Conservation (phyloP, 2,888 invertebrate species). For the Laspeyria flexula region DNA sequence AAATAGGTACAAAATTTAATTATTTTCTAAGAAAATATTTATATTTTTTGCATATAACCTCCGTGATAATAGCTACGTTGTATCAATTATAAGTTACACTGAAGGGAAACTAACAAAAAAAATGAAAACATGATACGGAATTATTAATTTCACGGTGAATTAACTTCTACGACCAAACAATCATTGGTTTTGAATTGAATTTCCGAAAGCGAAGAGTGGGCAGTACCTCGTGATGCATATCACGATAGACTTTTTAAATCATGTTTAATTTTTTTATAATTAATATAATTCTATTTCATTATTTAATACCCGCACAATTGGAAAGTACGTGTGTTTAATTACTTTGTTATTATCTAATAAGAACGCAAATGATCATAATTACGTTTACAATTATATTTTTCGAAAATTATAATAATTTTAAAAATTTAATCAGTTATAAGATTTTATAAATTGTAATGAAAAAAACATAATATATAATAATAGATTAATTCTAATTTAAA, state of each 20-base stretch:
- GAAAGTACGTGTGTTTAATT: slow-evolving; percentile 44
- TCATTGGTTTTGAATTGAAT: slow-evolving; percentile 33
- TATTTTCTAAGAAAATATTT: background rate
- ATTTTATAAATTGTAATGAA: no score
- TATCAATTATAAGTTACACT: slow-evolving; percentile 38
- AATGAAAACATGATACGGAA: slow-evolving; percentile 27
- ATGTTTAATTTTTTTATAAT: slow-evolving; percentile 38
- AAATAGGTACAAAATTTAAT: no score
- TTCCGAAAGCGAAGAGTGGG: slow-evolving; percentile 13
- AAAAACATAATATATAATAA: no score
- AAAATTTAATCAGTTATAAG: no score
- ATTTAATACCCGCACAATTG: slow-evolving; percentile 40
- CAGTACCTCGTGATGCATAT: slow-evolving; percentile 31
- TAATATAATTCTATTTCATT: slow-evolving; percentile 27
- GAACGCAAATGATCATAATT: background rate
- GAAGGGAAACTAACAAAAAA: slow-evolving; percentile 15
- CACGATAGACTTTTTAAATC: slow-evolving; percentile 20
- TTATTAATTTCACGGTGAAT: slow-evolving; percentile 69
- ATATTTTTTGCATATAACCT: background rate
- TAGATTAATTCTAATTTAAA: no score
- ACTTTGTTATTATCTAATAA: background rate
- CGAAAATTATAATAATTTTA: no score
- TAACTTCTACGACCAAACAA: slow-evolving; percentile 39
- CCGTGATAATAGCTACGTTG: slow-evolving; percentile 15
- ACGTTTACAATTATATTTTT: no score